Evolutionary conservation across 2,888 invertebrate genomes (phyloP), one percentile per base, ranked within the genome.

Genomic region (Aproaerema taeniolella): DNA sequence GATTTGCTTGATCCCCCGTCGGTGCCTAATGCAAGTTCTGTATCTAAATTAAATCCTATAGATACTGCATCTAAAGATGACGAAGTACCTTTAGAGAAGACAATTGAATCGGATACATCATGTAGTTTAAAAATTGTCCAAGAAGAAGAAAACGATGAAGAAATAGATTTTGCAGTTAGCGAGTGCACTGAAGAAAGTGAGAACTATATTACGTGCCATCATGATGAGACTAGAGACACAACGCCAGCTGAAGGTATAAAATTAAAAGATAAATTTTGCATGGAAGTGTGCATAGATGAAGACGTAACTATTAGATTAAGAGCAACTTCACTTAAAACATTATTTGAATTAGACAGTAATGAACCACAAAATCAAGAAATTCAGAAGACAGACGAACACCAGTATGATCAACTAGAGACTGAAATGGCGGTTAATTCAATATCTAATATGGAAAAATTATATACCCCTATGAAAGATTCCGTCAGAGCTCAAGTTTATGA

Each of bases 241-340:
- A 40, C 47, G 29, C 58, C 53, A 37, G 37, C 38, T 46, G 52
- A 61, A 25, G 50, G 58, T 29, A 40, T 55, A 13, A 75, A 55
- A 52, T 61, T 86, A 39, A 85, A 76, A 63, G 83, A 86, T 51
- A 76, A 69, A 32, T 86, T 72, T 61, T 69, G 60, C 17, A 78
- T 85, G 75, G 83, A 86, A 54, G 60, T 85, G 13, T 81, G 78
- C 47, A 67, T 83, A 41, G 85, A 83, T 15, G 80, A 83, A 39
- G 79, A 58, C 14, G 57, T 71, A 25, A 53, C 73, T 11, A 63
- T 85, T 39, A 68, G 81, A 52, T 60, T 85, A 49, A 66, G 69
- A 55, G 73, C 82, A 15, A 75, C 71, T 17, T 48, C 64, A 8
- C 73, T 71, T 41, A 68, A 41, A 41, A 47, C 51, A 33, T 49